phyloP scores from a whole-genome alignment of 2,113 vertebrate genomes.

The Nymphicus hollandicus region DNA sequence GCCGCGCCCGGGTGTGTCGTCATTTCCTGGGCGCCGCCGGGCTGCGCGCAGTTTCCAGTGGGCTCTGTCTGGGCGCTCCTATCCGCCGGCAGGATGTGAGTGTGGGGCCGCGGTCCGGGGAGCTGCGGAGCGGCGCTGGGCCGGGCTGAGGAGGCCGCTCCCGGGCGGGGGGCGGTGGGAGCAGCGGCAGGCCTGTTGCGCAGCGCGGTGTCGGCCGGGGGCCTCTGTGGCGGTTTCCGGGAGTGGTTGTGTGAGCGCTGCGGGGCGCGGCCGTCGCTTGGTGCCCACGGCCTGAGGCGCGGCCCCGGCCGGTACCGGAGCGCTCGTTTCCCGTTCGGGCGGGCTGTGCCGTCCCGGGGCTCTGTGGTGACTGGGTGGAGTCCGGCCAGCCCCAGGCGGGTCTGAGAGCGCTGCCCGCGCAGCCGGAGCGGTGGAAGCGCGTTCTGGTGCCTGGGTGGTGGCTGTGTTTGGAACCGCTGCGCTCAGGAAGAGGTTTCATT shows the following conservation, averaged over 20 bases:
- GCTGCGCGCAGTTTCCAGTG: too few relatives aligned
- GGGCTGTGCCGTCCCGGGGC: neutral
- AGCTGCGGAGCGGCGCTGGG: neutral
- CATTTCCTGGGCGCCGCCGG: neutral
- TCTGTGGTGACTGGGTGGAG: accelerated
- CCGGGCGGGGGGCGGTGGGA: neutral
- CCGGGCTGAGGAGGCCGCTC: neutral
- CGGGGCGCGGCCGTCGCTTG: neutral
- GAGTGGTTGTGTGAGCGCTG: neutral
- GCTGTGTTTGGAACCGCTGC: neutral
- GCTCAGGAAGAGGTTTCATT: neutral
- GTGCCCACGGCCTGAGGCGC: neutral
- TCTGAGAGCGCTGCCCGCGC: neutral
- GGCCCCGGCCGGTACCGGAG: neutral
- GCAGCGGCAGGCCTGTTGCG: too few relatives aligned
- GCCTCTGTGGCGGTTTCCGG: too few relatives aligned
- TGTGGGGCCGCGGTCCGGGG: neutral
- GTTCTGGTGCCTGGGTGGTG: neutral
- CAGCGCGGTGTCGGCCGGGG: too few relatives aligned
- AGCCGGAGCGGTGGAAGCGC: accelerated
- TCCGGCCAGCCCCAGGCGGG: too few relatives aligned
- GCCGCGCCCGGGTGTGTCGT: neutral
- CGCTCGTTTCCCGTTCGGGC: accelerated
- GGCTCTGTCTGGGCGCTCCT: neutral
- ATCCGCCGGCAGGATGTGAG: neutral